Evolutionary conservation across 2,888 invertebrate genomes (phyloP), one percentile per base, ranked within the genome.

Genomic region (Pharmacophagus antenor): DNA sequence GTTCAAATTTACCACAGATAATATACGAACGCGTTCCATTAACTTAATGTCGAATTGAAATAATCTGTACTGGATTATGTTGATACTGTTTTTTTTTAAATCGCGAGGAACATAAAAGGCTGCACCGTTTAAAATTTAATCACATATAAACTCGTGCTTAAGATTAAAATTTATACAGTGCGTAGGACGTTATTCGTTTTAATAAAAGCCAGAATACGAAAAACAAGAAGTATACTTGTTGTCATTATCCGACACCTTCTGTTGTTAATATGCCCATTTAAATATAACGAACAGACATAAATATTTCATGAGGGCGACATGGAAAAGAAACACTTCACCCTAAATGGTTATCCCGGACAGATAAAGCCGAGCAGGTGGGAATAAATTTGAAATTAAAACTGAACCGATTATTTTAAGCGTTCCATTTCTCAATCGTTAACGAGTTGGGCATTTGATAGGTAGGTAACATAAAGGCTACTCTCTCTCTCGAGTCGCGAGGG

Each of bases 401-500:
- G 18, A 48, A 22, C 25, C 56, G 41, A 56, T 56, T 25, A 52
- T 44, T 46, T 52, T 17, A 56, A 47, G 23, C 22, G 21, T 61
- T 31, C 20, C 23, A 51, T 55, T 60, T 47, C 52, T 48, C 21
- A 56, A 31, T 44, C 50, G 7, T 12, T 55, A 59, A 61, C 37
- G 41, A 53, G 53, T 23, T 8, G 47, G 50, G n/a, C 10, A 50
- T 56, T 56, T 51, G 37, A 47, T 41, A 52, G 21, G n/a, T 42
- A 18, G 27, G n/a, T n/a, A n/a, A 53, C 52, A 25, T 56, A 48
- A 61, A 52, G 47, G 51, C 21, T 37, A 57, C 22, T 22, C 42
- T 47, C 42, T 48, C 49, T 56, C 56, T 37, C 51, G 50, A 31
- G 70, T 65, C 61, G 55, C 67, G 59, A 63, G 65, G 68, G 67